These are phyloP conservation scores for Brachionus paranguensis DNA, from an alignment of 1,140 invertebrate species.

Conservation along the genomic window DNA sequence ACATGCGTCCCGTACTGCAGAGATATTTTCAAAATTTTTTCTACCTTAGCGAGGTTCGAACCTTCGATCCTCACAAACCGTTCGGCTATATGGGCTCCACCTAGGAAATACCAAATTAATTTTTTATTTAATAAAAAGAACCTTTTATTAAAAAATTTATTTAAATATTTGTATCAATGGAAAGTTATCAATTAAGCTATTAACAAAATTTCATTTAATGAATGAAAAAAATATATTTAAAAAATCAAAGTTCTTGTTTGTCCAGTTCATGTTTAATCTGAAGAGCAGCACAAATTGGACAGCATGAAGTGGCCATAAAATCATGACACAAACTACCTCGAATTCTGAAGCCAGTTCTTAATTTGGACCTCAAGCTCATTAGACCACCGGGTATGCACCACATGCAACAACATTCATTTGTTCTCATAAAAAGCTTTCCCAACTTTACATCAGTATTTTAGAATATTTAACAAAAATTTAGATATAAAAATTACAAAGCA, in stretches of 20 bases:
- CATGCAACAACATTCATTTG: conserved; percentile 40
- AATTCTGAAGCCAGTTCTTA: conserved; percentile 36
- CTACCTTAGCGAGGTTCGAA: no score
- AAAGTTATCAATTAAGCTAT: background rate
- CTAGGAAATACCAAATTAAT: background rate
- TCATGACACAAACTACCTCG: conserved; percentile 11
- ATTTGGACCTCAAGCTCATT: conserved; percentile 12
- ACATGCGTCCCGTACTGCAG: no score
- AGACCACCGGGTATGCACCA: conserved; percentile 21
- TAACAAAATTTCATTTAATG: background rate
- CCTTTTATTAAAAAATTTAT: background rate
- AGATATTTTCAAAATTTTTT: no score
- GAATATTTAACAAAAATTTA: background rate
- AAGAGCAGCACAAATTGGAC: conserved; percentile 31
- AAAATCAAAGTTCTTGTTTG: conserved; percentile 12
- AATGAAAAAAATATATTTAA: background rate
- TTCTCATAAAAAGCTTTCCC: conserved; percentile 32
- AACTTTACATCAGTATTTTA: background rate
- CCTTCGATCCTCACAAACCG: no score
- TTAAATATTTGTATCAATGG: background rate
- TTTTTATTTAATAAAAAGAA: no score
- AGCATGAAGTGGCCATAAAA: conserved; percentile 7
- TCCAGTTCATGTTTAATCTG: conserved; percentile 23
- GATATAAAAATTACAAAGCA: conserved; percentile 30
- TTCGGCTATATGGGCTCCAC: background rate